phyloP scores from a whole-genome alignment of 2,797 vertebrate genomes.

The Pangasius djambal region DNA sequence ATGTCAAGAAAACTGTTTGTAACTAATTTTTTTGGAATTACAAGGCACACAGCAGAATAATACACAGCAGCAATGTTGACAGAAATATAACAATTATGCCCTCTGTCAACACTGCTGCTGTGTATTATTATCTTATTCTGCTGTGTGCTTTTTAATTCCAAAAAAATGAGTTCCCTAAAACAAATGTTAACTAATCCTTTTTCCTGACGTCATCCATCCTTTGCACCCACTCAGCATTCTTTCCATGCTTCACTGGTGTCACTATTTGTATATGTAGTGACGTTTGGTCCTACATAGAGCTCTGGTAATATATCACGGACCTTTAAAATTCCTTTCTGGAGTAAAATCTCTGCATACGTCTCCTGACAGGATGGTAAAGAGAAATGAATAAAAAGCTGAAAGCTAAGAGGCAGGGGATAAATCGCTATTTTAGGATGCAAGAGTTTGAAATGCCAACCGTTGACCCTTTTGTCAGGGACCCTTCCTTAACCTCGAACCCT shows the following conservation, averaged over 20 bases:
- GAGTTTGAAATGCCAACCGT: constrained; percentile 72
- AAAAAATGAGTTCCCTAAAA: constrained; percentile 47
- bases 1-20: background rate
- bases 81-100: too few species aligned
- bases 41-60: background rate
- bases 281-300: background rate
- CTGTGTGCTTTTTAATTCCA: background rate
- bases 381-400: constrained; percentile 44
- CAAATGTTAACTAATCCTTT: constrained; percentile 68
- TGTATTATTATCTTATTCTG: background rate
- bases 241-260: constrained; percentile 70
- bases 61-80: background rate
- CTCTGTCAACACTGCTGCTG: background rate
- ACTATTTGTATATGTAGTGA: constrained; percentile 30
- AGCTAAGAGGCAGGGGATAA: constrained; percentile 46
- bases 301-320: background rate
- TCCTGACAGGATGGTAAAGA: constrained; percentile 38
- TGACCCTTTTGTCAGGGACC: constrained; percentile 62
- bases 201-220: constrained; percentile 51
- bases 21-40: background rate
- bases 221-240: constrained; percentile 72
- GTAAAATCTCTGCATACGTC: constrained; percentile 35
- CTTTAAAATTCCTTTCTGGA: background rate
- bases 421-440: constrained; percentile 70
- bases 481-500: constrained; percentile 67